Conservation (phyloP, 2,113 vertebrate genomes). For the Ictalurus furcatus region DNA sequence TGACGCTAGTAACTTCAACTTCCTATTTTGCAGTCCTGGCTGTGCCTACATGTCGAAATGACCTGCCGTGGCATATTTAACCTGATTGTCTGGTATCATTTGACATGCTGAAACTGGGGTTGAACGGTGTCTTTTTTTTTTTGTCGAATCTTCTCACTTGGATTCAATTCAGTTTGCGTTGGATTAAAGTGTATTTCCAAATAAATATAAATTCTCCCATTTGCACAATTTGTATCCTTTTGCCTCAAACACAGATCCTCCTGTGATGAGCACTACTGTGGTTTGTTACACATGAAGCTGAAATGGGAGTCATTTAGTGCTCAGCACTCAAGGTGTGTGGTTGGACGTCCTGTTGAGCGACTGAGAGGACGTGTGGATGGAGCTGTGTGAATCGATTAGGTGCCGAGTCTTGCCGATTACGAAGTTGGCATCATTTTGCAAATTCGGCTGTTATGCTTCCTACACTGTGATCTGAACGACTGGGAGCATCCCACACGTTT, state of each 20-base stretch:
- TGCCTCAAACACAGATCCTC: not conserved
- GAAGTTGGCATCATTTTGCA: slow-evolving; percentile 22
- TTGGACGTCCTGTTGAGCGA: not conserved
- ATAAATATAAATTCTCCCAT: not conserved
- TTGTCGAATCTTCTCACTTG: not conserved
- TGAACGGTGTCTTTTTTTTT: not conserved
- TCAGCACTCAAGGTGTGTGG: not conserved
- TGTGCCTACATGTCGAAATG: not conserved
- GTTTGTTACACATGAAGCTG: not conserved
- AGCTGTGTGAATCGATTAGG: not conserved
- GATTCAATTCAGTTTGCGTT: no score
- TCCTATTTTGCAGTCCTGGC: not conserved
- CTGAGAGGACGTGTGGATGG: not conserved
- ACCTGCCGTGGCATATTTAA: not conserved
- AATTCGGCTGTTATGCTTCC: slow-evolving; percentile 5
- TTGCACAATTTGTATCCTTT: not conserved
- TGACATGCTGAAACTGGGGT: not conserved
- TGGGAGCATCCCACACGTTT: not conserved
- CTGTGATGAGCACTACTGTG: not conserved
- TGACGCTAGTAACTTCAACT: not conserved
- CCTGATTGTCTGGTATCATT: not conserved
- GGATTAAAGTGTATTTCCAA: no score
- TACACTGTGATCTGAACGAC: not conserved
- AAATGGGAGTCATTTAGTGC: not conserved
- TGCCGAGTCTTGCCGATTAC: not conserved